Evolutionary conservation across 2,888 invertebrate species (phyloP).

Genomic region (Helleia helle): DNA sequence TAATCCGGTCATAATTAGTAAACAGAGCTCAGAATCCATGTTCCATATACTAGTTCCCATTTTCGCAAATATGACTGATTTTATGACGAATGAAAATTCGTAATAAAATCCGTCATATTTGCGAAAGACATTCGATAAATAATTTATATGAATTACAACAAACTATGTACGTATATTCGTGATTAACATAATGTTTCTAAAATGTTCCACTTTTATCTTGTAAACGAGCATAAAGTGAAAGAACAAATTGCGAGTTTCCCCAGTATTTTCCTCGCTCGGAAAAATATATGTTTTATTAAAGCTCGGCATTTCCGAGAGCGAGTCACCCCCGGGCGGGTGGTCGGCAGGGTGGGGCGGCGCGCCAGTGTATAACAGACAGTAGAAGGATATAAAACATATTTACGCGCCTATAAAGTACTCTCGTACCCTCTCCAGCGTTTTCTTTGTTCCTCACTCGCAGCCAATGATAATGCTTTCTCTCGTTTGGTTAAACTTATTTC

Average conservation of each 20-base stretch:
- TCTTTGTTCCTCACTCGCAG: slow-evolving; percentile 70
- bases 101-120: no score
- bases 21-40: no score
- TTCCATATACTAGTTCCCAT: no score
- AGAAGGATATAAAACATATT: slow-evolving; percentile 75
- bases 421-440: slow-evolving; percentile 72
- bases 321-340: slow-evolving; percentile 54
- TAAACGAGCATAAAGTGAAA: slow-evolving; percentile 75
- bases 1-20: no score
- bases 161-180: slow-evolving; percentile 59
- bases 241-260: slow-evolving; percentile 75
- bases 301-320: slow-evolving; percentile 74
- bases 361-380: slow-evolving; percentile 74
- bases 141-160: slow-evolving; percentile 34
- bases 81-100: no score
- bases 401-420: slow-evolving; percentile 75
- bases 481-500: slow-evolving; percentile 73
- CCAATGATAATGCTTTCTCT: slow-evolving; percentile 72
- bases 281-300: slow-evolving; percentile 75
- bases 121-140: neutral
- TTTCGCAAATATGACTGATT: no score
- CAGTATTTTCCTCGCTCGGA: slow-evolving; percentile 74
- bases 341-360: slow-evolving; percentile 42
- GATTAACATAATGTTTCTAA: slow-evolving; percentile 72
- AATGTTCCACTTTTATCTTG: slow-evolving; percentile 74